Conservation (phyloP, 2,113 vertebrate genomes). For the Recurvirostra avosetta region DNA sequence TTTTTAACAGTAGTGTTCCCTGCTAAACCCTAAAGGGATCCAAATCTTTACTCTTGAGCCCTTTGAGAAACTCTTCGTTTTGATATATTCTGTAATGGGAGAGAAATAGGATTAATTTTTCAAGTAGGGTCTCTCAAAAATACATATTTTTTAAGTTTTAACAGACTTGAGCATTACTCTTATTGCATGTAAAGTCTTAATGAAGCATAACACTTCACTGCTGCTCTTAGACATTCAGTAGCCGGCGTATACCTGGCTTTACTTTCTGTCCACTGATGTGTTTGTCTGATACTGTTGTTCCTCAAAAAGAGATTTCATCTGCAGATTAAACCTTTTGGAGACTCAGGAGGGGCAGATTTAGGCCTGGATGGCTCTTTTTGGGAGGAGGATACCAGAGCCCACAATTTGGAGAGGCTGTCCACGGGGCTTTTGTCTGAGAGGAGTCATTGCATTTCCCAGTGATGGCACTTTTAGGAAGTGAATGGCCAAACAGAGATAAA, state of each 20-base stretch:
- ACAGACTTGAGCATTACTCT: neutral
- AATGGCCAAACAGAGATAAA: neutral
- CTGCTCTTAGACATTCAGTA: neutral
- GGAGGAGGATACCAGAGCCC: neutral
- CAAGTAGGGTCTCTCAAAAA: neutral
- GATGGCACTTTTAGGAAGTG: neutral
- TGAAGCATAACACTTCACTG: neutral
- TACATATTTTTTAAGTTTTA: neutral
- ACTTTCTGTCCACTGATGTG: neutral
- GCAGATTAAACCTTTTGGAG: neutral
- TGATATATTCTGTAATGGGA: neutral
- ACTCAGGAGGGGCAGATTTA: neutral
- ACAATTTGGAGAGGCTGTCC: neutral
- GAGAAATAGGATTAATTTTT: neutral
- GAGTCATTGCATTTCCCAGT: neutral
- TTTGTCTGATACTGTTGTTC: neutral
- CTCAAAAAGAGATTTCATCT: neutral
- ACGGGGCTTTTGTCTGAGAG: neutral
- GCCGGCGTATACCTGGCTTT: neutral
- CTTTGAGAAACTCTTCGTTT: neutral
- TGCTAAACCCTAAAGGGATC: neutral
- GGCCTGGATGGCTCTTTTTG: neutral
- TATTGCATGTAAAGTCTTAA: neutral
- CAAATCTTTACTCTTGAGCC: neutral
- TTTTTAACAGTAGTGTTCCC: neutral